phyloP scores from a whole-genome alignment of 2,888 invertebrate species.

The Tubulanus polymorphus region DNA sequence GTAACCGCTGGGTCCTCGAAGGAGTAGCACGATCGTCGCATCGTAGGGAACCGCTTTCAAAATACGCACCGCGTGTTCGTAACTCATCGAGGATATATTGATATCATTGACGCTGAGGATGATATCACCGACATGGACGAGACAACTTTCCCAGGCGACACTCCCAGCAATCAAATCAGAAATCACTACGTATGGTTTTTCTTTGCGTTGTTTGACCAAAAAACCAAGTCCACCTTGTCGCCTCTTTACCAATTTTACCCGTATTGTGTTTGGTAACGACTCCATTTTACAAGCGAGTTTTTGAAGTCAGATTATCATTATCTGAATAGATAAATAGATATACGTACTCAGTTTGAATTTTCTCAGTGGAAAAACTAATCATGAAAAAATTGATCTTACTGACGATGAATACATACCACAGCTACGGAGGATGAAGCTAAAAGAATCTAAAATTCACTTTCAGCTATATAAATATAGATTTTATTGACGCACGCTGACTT shows the following conservation, averaged over 20 bases:
- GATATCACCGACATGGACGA: constrained; percentile 44
- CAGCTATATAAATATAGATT: too few species aligned
- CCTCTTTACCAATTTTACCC: constrained; percentile 41
- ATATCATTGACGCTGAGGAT: constrained; percentile 44
- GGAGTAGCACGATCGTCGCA: constrained; percentile 34
- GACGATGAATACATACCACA: too few species aligned
- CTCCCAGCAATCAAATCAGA: constrained; percentile 41
- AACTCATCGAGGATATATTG: constrained; percentile 37
- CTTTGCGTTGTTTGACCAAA: constrained; percentile 35
- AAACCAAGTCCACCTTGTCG: constrained; percentile 41
- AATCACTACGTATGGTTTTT: constrained; percentile 35
- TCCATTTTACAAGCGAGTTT: too few species aligned
- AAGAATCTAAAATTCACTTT: too few species aligned
- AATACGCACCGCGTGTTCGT: constrained; percentile 35
- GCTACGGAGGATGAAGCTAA: too few species aligned
- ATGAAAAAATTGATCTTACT: too few species aligned
- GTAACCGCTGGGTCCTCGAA: constrained; percentile 42
- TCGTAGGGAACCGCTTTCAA: constrained; percentile 32
- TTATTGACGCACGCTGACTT: too few species aligned
- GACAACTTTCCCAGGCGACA: constrained; percentile 43
- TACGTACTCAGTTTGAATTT: too few species aligned
- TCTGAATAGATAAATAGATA: too few species aligned
- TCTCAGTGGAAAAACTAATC: too few species aligned
- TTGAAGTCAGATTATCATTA: too few species aligned
- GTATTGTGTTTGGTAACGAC: constrained; percentile 29